phyloP scores from a whole-genome alignment of 2,113 vertebrate species.

The Gopherus flavomarginatus region DNA sequence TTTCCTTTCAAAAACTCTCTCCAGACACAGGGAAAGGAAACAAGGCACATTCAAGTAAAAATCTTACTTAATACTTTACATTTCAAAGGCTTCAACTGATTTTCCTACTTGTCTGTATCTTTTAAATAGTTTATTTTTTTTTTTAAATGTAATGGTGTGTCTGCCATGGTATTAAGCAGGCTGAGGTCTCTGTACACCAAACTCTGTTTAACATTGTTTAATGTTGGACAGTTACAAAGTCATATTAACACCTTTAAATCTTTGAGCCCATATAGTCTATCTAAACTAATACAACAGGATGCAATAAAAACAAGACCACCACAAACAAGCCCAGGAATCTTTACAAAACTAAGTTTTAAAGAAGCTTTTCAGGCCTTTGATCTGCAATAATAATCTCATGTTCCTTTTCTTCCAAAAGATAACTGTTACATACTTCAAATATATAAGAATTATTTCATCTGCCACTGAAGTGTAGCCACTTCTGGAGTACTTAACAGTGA shows the following conservation, averaged over 20 bases:
- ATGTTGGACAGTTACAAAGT: not conserved
- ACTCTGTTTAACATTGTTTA: not conserved
- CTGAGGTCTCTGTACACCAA: not conserved
- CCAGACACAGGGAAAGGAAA: not conserved
- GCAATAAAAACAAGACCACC: not conserved
- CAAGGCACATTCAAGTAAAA: not conserved
- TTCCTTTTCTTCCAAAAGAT: not conserved
- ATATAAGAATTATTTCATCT: not conserved
- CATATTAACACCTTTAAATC: not conserved
- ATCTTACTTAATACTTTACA: not conserved
- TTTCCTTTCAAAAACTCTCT: not conserved
- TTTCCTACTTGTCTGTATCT: not conserved
- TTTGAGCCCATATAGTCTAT: not conserved
- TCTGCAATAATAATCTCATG: not conserved
- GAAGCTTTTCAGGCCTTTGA: not conserved
- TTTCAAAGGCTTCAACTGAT: not conserved
- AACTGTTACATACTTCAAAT: not conserved
- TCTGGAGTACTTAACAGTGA: not conserved
- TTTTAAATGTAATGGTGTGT: not conserved
- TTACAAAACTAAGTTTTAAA: not conserved
- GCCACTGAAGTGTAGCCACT: not conserved
- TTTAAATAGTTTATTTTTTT: not conserved
- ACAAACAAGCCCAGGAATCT: not conserved
- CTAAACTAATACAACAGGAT: not conserved
- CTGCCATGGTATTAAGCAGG: not conserved